Evolutionary conservation across 2,113 vertebrate species (phyloP).

Genomic region (Lonchura striata): DNA sequence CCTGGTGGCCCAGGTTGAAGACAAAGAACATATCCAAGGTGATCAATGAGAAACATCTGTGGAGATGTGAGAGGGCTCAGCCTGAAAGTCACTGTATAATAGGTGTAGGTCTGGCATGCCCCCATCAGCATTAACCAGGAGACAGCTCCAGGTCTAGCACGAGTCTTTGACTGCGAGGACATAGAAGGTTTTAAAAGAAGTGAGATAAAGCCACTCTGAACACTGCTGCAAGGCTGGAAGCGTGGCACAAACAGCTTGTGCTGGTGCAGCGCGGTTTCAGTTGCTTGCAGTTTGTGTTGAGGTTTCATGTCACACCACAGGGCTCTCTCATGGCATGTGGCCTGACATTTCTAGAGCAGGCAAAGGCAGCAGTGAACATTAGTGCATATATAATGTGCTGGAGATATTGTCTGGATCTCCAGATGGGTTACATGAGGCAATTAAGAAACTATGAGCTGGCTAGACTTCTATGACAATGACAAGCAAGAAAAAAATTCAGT

Average conservation of each 20-base stretch:
- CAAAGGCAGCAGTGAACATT: background rate
- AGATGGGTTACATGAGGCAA: background rate
- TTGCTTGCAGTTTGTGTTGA: background rate
- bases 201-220: background rate
- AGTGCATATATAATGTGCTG: background rate
- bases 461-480: background rate
- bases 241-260: background rate
- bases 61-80: background rate
- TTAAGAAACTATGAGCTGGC: background rate
- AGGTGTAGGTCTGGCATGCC: background rate
- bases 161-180: background rate
- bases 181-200: background rate
- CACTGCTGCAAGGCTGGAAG: background rate
- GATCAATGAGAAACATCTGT: background rate
- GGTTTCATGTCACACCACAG: background rate
- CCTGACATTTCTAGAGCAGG: background rate
- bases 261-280: background rate
- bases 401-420: background rate
- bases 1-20: background rate
- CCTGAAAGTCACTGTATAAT: background rate
- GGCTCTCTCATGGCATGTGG: fast-evolving
- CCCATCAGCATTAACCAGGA: background rate
- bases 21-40: background rate
- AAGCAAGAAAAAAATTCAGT: background rate
- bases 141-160: background rate